Evolutionary conservation across 2,797 vertebrate genomes (phyloP).

Genomic region (Synaphobranchus kaupii): DNA sequence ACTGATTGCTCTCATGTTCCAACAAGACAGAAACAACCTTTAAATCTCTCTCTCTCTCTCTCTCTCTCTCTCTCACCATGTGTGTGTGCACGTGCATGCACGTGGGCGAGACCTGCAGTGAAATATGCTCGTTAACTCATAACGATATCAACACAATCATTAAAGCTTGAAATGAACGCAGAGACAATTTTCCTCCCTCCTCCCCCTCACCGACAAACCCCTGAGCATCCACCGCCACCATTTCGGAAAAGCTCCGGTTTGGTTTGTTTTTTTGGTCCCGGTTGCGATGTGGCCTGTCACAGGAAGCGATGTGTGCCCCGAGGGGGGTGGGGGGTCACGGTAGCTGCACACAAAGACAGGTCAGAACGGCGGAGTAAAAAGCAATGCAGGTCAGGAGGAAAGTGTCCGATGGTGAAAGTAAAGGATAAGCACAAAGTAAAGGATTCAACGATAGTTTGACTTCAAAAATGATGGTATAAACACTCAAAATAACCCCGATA

Average conservation of each 20-base stretch:
- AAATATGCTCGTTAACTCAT: neutral
- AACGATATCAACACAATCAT: conserved; percentile 13
- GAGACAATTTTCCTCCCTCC: neutral
- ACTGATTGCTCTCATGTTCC: conserved; percentile 26
- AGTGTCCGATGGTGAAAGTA: neutral
- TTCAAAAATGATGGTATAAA: no score
- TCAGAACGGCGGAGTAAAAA: neutral
- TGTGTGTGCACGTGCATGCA: conserved; percentile 30
- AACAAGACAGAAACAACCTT: conserved; percentile 22
- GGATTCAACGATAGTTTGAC: no score
- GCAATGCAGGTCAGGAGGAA: neutral
- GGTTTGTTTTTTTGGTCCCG: neutral
- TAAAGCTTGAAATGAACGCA: neutral
- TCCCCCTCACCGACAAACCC: neutral
- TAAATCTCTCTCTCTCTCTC: conserved; percentile 13
- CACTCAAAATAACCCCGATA: no score
- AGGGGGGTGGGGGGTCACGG: neutral
- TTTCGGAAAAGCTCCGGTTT: neutral
- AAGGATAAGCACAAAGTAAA: no score
- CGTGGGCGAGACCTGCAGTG: conserved; percentile 1
- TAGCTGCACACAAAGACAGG: neutral
- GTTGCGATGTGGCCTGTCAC: neutral
- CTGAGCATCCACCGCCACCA: neutral
- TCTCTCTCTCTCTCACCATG: neutral
- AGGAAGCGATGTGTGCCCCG: neutral